These are phyloP conservation scores for Lithobates sylvaticus DNA, from an alignment of 2,797 vertebrate species.

Conservation along the genomic window DNA sequence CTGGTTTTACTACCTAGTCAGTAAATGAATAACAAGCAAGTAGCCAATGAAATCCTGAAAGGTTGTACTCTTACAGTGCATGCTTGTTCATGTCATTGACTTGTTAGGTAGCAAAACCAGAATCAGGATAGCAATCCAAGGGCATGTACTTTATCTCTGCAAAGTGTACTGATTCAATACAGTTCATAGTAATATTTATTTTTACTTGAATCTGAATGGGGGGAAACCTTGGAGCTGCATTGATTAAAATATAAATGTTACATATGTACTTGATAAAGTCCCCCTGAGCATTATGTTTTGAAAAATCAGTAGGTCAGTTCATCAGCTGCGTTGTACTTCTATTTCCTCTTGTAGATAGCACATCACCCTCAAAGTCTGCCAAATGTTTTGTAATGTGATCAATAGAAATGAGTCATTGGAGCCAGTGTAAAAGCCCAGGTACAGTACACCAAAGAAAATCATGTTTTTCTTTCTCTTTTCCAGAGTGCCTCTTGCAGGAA, in stretches of 20 bases:
- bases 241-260: background rate
- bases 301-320: background rate
- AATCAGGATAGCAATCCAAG: too few species aligned
- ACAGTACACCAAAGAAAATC: background rate
- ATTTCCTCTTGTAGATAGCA: background rate
- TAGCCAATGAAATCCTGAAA: too few species aligned
- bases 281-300: background rate
- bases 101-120: too few species aligned
- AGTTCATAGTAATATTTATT: too few species aligned
- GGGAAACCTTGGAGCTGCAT: background rate
- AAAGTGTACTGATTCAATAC: too few species aligned
- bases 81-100: too few species aligned
- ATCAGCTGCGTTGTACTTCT: too few species aligned
- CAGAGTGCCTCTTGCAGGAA: constrained; percentile 64
- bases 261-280: background rate
- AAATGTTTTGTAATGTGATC: background rate
- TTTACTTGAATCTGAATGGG: too few species aligned
- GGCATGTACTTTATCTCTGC: too few species aligned
- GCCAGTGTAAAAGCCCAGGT: background rate
- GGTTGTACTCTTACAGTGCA: too few species aligned
- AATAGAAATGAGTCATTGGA: background rate
- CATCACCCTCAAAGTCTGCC: background rate
- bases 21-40: too few species aligned
- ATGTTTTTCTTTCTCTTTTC: constrained; percentile 10
- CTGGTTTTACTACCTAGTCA: too few species aligned